Evolutionary conservation across 1,140 invertebrate genomes (phyloP).

Genomic region (Aphaenogaster ashmeadi): DNA sequence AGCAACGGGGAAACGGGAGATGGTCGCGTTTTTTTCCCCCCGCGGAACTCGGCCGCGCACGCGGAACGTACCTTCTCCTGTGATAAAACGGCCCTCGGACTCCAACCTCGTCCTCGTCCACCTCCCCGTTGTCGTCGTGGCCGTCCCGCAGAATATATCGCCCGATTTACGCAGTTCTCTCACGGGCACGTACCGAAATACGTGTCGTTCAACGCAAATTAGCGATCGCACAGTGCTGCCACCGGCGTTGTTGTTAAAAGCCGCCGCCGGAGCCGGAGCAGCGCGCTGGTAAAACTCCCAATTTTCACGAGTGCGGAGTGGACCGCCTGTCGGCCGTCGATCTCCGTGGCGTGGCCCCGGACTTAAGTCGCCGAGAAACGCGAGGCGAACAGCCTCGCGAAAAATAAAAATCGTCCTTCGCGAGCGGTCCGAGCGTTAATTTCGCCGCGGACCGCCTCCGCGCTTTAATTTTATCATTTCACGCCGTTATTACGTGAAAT

Average conservation of each 20-base stretch:
- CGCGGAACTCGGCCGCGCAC: too few species aligned
- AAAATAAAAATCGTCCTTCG: neutral
- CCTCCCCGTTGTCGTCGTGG: neutral
- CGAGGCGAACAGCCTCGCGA: neutral
- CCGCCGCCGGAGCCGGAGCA: neutral
- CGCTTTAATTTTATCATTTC: neutral
- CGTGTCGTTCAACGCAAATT: constrained; percentile 79
- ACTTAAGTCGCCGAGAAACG: neutral
- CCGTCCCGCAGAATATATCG: neutral
- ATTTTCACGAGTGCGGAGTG: neutral
- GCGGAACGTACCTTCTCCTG: constrained; percentile 29
- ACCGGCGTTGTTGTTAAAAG: constrained; percentile 56
- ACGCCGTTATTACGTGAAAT: neutral
- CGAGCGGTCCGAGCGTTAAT: neutral
- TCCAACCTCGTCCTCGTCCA: neutral
- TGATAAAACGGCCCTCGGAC: neutral
- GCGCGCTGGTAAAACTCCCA: constrained; percentile 23
- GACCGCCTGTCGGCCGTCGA: neutral
- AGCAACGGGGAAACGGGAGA: neutral
- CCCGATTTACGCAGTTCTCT: constrained; percentile 79
- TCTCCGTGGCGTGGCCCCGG: too few species aligned
- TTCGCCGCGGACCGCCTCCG: neutral
- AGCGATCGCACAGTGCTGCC: constrained; percentile 78
- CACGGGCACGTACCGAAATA: constrained; percentile 75
- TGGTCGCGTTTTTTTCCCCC: neutral